Evolutionary conservation across 92 coral and sea anemone species (phyloP).

Genomic region (Epizoanthus ramosus): DNA sequence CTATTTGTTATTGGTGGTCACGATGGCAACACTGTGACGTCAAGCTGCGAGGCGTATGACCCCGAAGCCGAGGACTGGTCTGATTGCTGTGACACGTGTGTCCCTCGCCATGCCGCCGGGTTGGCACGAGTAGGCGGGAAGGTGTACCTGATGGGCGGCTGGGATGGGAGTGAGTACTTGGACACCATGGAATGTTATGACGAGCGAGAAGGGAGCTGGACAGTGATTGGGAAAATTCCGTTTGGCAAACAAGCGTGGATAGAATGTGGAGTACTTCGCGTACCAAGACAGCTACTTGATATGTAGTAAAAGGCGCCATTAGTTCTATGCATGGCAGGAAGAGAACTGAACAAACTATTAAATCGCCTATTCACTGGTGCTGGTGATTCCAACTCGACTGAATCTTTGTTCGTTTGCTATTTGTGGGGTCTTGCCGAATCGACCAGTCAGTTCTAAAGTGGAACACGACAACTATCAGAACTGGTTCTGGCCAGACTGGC

Average conservation of each 20-base stretch:
- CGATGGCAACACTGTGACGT: slow-evolving; percentile 50
- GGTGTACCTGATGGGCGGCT: slow-evolving; percentile 76
- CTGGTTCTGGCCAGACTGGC: no score
- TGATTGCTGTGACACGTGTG: slow-evolving; percentile 52
- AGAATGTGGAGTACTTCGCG: slow-evolving; percentile 61
- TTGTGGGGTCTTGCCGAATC: no score
- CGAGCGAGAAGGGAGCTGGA: slow-evolving; percentile 56
- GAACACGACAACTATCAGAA: no score
- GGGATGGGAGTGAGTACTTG: slow-evolving; percentile 47
- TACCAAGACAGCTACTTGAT: slow-evolving; percentile 40
- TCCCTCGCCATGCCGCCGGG: slow-evolving; percentile 80
- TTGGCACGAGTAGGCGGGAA: slow-evolving; percentile 52
- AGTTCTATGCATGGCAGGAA: background rate
- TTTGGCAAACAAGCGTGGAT: slow-evolving; percentile 66
- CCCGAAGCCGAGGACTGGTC: slow-evolving; percentile 64
- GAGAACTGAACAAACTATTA: background rate
- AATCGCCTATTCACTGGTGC: no score
- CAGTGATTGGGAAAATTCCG: slow-evolving; percentile 41
- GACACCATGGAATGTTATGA: slow-evolving; percentile 74
- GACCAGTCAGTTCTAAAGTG: no score
- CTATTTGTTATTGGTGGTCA: slow-evolving; percentile 73
- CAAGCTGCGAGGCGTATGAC: slow-evolving; percentile 81
- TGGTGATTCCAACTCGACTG: no score
- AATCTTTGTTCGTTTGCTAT: no score
- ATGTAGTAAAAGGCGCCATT: background rate